A percentile compares a stretch with the other conserved stretches of the same genome.
Conservation (phyloP, 2,113 vertebrate genomes). For the Lampris incognitus region DNA sequence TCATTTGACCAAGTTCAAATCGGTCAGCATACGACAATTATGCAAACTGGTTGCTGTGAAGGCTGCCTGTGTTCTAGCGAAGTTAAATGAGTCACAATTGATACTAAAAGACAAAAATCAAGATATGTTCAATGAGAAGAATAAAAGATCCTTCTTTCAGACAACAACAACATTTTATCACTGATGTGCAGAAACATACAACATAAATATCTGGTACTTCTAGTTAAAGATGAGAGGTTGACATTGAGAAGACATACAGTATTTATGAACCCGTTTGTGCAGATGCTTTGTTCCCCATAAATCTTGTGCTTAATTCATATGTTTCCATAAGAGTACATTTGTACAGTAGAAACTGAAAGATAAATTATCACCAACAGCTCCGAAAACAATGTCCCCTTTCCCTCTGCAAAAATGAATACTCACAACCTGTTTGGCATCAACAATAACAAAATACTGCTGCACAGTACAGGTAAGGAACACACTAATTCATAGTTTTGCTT, state of each 20-base stretch:
- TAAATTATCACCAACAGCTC: neutral
- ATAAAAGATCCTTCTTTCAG: too few relatives aligned
- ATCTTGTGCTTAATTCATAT: neutral
- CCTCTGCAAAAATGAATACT: neutral
- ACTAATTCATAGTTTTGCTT: neutral
- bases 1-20: too few relatives aligned
- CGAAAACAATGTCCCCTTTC: neutral
- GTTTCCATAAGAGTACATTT: too few relatives aligned
- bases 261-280: conserved; percentile 37
- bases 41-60: neutral
- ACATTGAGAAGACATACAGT: conserved; percentile 8
- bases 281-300: conserved; percentile 21
- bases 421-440: neutral
- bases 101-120: conserved; percentile 9
- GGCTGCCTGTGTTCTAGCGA: too few relatives aligned
- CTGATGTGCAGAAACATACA: conserved; percentile 3
- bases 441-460: conserved; percentile 11
- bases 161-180: conserved; percentile 27
- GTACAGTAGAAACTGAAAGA: neutral
- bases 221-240: neutral
- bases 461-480: neutral
- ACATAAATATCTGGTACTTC: conserved; percentile 44
- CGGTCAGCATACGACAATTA: conserved; percentile 6
- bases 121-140: conserved; percentile 6
- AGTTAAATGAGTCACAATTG: neutral